phyloP scores from a whole-genome alignment of 2,888 invertebrate species.

The Nemoura dubitans region DNA sequence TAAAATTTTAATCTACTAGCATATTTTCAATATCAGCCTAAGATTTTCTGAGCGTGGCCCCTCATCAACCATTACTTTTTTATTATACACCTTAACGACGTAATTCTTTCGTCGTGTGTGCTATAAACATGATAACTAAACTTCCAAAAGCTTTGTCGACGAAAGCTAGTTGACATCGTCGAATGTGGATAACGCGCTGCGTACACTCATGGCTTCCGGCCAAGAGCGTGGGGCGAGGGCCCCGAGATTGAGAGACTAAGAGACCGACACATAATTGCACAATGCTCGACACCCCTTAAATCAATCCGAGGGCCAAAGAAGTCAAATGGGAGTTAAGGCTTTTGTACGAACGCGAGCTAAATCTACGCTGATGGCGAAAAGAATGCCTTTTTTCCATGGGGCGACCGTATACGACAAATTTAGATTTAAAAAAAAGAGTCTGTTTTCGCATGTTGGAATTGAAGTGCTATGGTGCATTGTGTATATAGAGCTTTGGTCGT shows the following conservation, averaged over 20 bases:
- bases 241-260: slow-evolving; percentile 23
- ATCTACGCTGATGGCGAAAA: background rate
- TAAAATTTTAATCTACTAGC: slow-evolving; percentile 1
- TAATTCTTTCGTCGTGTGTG: slow-evolving; percentile 3
- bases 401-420: slow-evolving; percentile 1
- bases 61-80: background rate
- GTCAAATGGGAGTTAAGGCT: slow-evolving; percentile 5
- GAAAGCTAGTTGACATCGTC: slow-evolving; percentile 24
- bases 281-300: slow-evolving; percentile 34
- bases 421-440: slow-evolving; percentile 3
- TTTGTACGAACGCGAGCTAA: background rate
- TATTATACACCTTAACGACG: background rate
- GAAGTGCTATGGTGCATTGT: background rate
- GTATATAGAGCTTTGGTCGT: background rate
- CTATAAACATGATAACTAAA: background rate
- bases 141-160: background rate
- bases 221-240: background rate
- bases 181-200: background rate
- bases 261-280: slow-evolving; percentile 37
- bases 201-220: background rate
- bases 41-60: background rate
- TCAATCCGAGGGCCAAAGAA: slow-evolving; percentile 30
- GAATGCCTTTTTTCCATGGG: background rate
- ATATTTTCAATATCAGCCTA: slow-evolving; percentile 5
- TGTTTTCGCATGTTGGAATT: slow-evolving; percentile 7